Conservation (phyloP, 1,140 invertebrate genomes). For the Trichomalopsis sarcophagae region DNA sequence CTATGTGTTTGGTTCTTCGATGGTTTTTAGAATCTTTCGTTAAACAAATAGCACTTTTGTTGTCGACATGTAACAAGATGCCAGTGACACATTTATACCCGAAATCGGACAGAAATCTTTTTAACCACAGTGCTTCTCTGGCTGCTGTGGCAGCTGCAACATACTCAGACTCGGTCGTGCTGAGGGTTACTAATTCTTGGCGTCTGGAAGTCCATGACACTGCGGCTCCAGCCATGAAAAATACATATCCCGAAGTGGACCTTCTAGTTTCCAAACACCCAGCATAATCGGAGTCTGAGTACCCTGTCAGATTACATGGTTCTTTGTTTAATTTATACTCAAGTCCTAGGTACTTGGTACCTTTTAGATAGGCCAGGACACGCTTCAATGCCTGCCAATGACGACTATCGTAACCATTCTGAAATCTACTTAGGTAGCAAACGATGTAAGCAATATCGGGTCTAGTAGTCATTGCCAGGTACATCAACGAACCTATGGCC, state of each 20-base stretch:
- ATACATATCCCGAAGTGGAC: no score
- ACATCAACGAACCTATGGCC: background rate
- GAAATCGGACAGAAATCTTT: background rate
- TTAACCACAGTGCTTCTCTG: background rate
- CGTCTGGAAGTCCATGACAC: background rate
- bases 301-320: background rate
- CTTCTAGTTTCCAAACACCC: no score
- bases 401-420: background rate
- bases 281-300: background rate
- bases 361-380: background rate
- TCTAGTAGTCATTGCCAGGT: background rate
- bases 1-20: background rate
- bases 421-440: background rate
- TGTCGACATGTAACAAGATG: background rate
- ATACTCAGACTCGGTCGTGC: background rate
- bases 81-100: background rate
- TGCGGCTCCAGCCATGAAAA: no score
- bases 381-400: background rate
- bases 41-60: background rate
- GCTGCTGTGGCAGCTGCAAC: background rate
- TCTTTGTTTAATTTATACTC: background rate
- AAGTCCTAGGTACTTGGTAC: background rate
- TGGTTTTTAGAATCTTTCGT: slow-evolving; percentile 1
- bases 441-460: background rate
- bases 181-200: background rate